phyloP scores from a whole-genome alignment of 1,140 invertebrate genomes.

The Eupristina koningsbergeri region DNA sequence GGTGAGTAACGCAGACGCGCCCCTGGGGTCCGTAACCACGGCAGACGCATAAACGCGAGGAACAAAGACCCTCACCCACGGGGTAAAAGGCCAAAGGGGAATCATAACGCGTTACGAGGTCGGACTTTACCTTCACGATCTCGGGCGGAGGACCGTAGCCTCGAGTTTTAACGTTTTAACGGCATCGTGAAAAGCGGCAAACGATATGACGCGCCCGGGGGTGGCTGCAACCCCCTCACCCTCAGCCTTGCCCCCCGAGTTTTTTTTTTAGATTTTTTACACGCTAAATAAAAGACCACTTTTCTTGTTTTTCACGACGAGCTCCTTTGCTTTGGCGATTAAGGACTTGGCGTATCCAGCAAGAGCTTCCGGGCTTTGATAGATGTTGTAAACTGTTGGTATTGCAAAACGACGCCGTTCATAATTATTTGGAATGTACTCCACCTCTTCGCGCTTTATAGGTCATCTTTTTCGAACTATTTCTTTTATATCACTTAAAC shows the following conservation, averaged over 20 bases:
- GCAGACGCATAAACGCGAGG: constrained; percentile 34
- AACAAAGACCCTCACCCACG: constrained; percentile 39
- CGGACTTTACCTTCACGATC: neutral
- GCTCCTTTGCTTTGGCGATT: neutral
- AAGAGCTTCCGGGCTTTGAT: neutral
- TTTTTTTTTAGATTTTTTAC: neutral
- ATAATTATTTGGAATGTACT: neutral
- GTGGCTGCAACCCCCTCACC: too few relatives aligned
- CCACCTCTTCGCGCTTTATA: neutral
- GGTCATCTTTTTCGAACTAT: neutral
- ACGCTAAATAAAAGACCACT: neutral
- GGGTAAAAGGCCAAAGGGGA: constrained; percentile 4
- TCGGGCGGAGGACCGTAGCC: neutral
- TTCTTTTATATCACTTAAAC: neutral
- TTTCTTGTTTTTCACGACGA: neutral
- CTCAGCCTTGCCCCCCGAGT: too few relatives aligned
- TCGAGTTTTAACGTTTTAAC: too few relatives aligned
- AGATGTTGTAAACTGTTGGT: neutral
- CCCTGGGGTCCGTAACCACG: neutral
- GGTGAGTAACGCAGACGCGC: neutral
- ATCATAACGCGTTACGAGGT: constrained; percentile 44
- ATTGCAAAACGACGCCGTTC: neutral
- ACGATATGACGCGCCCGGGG: neutral
- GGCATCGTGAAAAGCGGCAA: constrained; percentile 27
- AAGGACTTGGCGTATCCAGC: neutral